Base-by-base conservation (phyloP, 1,140 invertebrate genomes). In the Brachionus rubens region DNA sequence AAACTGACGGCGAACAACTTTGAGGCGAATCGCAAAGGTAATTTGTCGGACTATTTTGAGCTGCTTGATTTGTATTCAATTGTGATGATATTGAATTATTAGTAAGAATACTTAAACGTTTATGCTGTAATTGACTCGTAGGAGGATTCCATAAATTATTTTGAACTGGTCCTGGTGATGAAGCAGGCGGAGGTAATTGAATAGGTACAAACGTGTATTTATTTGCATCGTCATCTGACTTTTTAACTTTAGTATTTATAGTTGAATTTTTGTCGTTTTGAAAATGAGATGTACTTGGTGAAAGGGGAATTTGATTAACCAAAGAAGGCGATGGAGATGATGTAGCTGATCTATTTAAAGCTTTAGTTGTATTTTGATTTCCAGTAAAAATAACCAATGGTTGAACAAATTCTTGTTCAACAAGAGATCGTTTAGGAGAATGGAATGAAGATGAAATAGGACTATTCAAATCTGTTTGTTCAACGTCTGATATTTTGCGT, bases 151-250 rank as follows among this genome's bases (percentile, higher is more conserved):
- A 36, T 5, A 36, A 5, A 5, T 3, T 9, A 9, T 36, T 36
- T 19, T 65, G 59, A 24, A 41, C 21, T 14, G 47, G 47, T 28
- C 46, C 46, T 54, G 46, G 68, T 1, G 68, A 72, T 28, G 46
- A 48, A 26, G 46, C 33, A 19, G 33, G 14, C 19, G 46, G 46
- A 26, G 68, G 68, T 9, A 72, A 16, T 46, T 72, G 68, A 36
- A 72, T 72, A 14, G 68, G 68, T 50, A 72, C 40, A 54, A 72
- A 72, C 9, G 68, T 72, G 19, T 72, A 72, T 50, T 72, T 54
- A 48, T 54, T 72, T 7, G 68, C 19, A 50, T 40, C 59, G 24
- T 65, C 59, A 14, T 65, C 59, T 12, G 26, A 24, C 21, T 65
- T 65, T 26, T 26, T 24, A 24, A 30, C 43, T 43, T 21, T 65